Percentiles rank a stretch among this genome's conserved stretches.
Evolutionary conservation across 2,113 vertebrate genomes (phyloP).

Genomic region (Hirundichthys speculiger): DNA sequence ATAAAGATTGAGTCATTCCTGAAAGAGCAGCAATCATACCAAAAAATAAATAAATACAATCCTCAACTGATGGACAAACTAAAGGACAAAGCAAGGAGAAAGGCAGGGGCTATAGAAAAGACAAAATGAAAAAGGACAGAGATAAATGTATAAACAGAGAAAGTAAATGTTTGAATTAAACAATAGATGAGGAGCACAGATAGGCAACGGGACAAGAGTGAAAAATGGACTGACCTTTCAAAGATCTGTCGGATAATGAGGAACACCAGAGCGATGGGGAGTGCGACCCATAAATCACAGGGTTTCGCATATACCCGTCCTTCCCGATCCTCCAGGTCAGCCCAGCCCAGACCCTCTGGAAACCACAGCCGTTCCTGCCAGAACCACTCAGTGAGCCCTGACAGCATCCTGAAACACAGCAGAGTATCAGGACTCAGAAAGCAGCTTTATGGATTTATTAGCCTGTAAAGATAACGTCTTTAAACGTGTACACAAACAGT

Average conservation of each 20-base stretch:
- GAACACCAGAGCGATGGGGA: conserved; percentile 90
- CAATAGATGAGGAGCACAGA: background rate
- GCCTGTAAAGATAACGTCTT: background rate
- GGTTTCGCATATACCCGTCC: conserved; percentile 89
- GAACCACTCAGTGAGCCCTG: conserved; percentile 86
- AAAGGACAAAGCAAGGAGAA: background rate
- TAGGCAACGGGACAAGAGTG: background rate
- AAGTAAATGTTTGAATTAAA: conserved; percentile 12
- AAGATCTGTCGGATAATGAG: conserved; percentile 90
- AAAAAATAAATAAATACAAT: background rate
- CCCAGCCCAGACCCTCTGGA: conserved; percentile 91
- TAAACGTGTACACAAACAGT: background rate
- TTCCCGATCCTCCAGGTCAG: conserved; percentile 89
- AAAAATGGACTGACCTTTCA: conserved; percentile 85
- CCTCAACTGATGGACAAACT: background rate
- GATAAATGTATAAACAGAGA: background rate
- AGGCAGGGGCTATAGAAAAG: background rate
- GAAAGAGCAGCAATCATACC: background rate
- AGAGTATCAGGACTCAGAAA: conserved; percentile 10
- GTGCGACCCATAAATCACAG: conserved; percentile 86
- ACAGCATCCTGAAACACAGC: conserved; percentile 85
- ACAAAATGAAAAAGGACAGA: background rate
- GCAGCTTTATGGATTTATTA: conserved; percentile 1
- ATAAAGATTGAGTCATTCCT: background rate
- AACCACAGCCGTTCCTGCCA: conserved; percentile 97